Percentiles rank a stretch among this genome's conserved stretches.
phyloP scores from a whole-genome alignment of 2,888 invertebrate species.

The Adelognathus sp. region DNA sequence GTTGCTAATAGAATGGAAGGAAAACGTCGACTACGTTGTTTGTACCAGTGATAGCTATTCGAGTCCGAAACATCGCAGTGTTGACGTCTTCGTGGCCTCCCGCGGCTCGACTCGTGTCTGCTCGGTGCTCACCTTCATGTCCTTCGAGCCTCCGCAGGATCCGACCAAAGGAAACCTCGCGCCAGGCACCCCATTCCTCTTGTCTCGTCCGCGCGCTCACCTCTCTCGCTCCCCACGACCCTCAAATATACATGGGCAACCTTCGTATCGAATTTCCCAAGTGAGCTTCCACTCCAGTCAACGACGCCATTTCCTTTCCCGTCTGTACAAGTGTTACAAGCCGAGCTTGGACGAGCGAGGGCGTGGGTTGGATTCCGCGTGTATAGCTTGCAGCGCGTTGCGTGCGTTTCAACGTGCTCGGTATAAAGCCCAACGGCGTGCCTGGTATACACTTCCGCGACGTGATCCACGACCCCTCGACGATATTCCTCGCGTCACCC shows the following conservation, averaged over 20 bases:
- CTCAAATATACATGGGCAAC: slow-evolving; percentile 77
- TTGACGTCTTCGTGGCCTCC: background rate
- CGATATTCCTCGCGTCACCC: slow-evolving; percentile 4
- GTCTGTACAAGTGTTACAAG: slow-evolving; percentile 43
- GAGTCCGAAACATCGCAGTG: background rate
- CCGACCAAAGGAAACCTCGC: slow-evolving; percentile 52
- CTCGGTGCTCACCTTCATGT: background rate
- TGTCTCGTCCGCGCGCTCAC: slow-evolving; percentile 26
- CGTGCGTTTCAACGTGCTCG: slow-evolving; percentile 41
- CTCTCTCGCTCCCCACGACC: slow-evolving; percentile 55
- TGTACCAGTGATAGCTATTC: background rate
- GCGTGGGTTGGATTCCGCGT: background rate
- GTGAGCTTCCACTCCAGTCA: slow-evolving; percentile 69
- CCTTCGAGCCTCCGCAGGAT: slow-evolving; percentile 21
- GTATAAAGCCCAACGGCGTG: slow-evolving; percentile 1
- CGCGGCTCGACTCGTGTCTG: background rate
- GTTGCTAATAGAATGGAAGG: background rate
- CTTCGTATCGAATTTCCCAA: slow-evolving; percentile 77
- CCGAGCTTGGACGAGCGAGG: too few relatives aligned
- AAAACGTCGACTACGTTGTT: background rate
- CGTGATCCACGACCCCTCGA: slow-evolving; percentile 19
- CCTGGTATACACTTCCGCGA: slow-evolving; percentile 21
- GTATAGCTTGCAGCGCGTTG: slow-evolving; percentile 17
- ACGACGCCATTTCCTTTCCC: slow-evolving; percentile 67
- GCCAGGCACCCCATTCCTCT: slow-evolving; percentile 38